phyloP scores from a whole-genome alignment of 2,113 vertebrate species.

The Phylloscopus trochiloides region DNA sequence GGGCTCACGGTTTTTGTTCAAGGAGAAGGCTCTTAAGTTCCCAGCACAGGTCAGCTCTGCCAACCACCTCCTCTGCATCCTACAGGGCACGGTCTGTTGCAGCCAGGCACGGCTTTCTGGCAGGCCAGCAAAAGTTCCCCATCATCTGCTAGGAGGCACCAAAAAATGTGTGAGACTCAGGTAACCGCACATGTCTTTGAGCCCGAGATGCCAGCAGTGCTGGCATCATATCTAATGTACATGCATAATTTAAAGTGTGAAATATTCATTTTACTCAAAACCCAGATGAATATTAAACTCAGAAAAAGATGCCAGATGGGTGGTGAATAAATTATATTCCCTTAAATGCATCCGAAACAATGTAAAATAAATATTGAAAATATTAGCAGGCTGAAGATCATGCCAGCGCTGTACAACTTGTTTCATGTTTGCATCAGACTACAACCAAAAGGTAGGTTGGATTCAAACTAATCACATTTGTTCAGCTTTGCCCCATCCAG shows the following conservation, averaged over 20 bases:
- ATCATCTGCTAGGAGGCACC: not conserved
- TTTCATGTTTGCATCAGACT: not conserved
- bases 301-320: not conserved
- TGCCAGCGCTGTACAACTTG: not conserved
- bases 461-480: not conserved
- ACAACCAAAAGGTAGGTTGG: not conserved
- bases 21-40: not conserved
- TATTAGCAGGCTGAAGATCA: not conserved
- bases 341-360: not conserved
- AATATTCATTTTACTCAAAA: conserved; percentile 8
- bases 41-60: not conserved
- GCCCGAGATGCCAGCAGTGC: not conserved
- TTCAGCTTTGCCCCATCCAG: not conserved
- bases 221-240: not conserved
- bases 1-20: rapidly evolving
- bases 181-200: not conserved
- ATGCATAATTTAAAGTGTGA: not conserved
- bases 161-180: not conserved
- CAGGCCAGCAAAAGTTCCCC: not conserved
- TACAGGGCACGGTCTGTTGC: rapidly evolving
- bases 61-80: not conserved
- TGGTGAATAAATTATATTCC: not conserved
- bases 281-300: not conserved
- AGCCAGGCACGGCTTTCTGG: not conserved
- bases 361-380: not conserved